Base-by-base conservation (phyloP, 2,797 vertebrate species). In the Eulemur rubriventer region DNA sequence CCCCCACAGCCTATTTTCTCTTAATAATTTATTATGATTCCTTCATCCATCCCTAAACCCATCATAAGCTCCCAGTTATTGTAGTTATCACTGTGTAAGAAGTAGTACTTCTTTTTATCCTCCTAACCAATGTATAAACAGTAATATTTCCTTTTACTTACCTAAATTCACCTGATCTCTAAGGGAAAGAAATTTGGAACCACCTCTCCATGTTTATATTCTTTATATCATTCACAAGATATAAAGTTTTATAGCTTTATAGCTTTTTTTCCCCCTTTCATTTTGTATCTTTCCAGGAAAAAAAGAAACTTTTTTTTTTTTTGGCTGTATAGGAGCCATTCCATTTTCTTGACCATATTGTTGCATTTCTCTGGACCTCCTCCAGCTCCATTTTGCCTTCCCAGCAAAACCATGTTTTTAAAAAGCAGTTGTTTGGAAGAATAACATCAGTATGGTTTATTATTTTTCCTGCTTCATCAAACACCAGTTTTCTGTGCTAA, bases 401-500 rank as follows among this genome's bases (percentile, higher is more conserved):
- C 80, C 65, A 96, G 86, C 52, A 96, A 97, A 93, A 43, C 67
- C 65, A 24, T 96, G 61, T 86, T 97, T 97, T 96, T 57, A 38
- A 97, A 97, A 95, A 96, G 79, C 78, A 89, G 93, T 84, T 96
- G 93, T 96, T 96, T 94, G 57, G 76, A 52, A 89, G 78, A 96
- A 89, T 96, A 93, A 90, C 67, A 89, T 98, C 92, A 84, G 86
- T 46, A 59, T 87, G 79, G 61, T 94, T 97, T 97, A 89, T 96
- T 96, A 95, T 94, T 97, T 97, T 97, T 96, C 69, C 90, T 86
- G 87, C 90, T 95, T 96, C 78, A 83, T 94, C 87, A 96, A 90
- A 69, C 43, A 93, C 95, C 82, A 94, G n/a, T 80, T 94, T 94
- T 69, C 85, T 91, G 55, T 88, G 81, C 87, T 91, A 95, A 96